Base-by-base conservation (phyloP, 2,888 invertebrate species). In the Calameuta pallipes region DNA sequence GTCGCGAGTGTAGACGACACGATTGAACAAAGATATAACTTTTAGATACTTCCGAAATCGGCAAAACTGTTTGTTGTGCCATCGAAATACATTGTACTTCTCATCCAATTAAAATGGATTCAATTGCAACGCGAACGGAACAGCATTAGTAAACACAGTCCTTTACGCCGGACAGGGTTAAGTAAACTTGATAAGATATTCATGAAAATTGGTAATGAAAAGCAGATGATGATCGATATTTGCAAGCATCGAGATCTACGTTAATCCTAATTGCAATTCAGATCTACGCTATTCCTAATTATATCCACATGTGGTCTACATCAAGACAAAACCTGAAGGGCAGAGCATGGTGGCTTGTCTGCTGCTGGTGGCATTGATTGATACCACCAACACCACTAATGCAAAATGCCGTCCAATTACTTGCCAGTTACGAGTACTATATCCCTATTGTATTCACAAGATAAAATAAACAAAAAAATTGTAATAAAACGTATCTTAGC, bases 351-450 rank as follows among this genome's bases (percentile, higher is more conserved):
- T 33, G 31, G 71, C 13, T 34, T 34, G 71, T 71, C 71, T 34
- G 71, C 71, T 71, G 71, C 13, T 34, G 33, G 12, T 71, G 71
- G n/a, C 71, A 31, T 71, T 71, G 71, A 71, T 71, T 71, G 71
- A 71, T 71, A 9, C 3, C 71, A 31, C 34, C 31, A 34, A 6
- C 15, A 13, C 30, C 33, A 31, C 34, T 71, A 71, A 23, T 9
- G 71, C 71, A 6, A 71, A 71, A 33, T 71, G 9, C 3, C 71
- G 33, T 33, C 71, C 31, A 34, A 71, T 31, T 12, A 71, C 12
- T 34, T 34, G 71, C 23, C 71, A 71, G 13, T 71, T 71, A 71
- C 33, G 31, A 31, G 71, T 15, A 13, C 12, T 34, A 33, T 34
- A 71, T 71, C 31, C 9, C 12, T 23, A 71, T 71, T 71, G 15